Percentiles rank a stretch among this genome's conserved stretches.
These are phyloP conservation scores for Trissolcus japonicus DNA, from an alignment of 2,888 invertebrate genomes.

Conservation along the genomic window DNA sequence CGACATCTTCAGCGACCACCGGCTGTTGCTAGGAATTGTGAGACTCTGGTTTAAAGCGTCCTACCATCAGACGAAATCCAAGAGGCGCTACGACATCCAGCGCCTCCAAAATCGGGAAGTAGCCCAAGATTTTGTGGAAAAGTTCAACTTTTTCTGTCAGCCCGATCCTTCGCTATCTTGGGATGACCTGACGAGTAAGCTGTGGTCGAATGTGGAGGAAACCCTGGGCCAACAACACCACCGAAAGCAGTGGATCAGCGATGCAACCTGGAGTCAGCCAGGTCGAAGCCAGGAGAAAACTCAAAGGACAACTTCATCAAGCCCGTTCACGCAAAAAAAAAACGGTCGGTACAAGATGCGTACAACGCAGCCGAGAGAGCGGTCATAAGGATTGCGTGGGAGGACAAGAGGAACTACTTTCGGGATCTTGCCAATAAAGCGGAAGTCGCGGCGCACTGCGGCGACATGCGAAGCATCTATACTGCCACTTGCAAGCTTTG, in stretches of 20 bases:
- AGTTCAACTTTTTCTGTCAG: no score
- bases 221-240: no score
- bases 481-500: conserved; percentile 10
- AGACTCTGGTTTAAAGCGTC: conserved; percentile 1
- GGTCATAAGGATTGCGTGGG: conserved; percentile 15
- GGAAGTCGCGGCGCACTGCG: conserved; percentile 2
- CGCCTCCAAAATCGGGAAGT: conserved; percentile 12
- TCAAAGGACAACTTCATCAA: conserved; percentile 15
- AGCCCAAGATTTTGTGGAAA: conserved; percentile 8
- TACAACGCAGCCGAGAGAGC: conserved; percentile 15
- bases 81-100: conserved; percentile 21
- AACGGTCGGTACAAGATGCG: conserved; percentile 2
- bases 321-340: conserved; percentile 4
- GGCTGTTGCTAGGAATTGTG: conserved; percentile 20
- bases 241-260: no score
- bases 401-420: conserved; percentile 15
- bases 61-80: conserved; percentile 15
- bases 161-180: no score
- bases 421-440: conserved; percentile 6
- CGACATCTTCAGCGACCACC: conserved; percentile 35
- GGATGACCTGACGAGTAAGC: no score
- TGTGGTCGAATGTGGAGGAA: no score
- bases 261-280: no score
- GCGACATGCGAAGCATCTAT: conserved; percentile 11
- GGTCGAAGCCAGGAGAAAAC: conserved; percentile 11